phyloP scores from a whole-genome alignment of 2,888 invertebrate species.

The Polymixis flavicincta region DNA sequence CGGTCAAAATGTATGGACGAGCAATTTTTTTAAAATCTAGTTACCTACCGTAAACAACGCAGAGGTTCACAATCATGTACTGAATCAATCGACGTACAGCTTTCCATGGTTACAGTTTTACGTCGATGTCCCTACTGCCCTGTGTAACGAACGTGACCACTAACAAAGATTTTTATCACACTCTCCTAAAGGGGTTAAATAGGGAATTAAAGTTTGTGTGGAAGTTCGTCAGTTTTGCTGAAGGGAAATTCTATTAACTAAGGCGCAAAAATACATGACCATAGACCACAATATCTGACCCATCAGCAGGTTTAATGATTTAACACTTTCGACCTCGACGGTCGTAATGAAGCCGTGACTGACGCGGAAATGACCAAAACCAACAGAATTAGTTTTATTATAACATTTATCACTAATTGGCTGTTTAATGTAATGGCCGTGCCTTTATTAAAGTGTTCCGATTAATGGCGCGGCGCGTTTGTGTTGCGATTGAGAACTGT shows the following conservation, averaged over 20 bases:
- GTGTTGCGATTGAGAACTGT: conserved; percentile 35
- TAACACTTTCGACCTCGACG: conserved; percentile 46
- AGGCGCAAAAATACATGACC: not conserved
- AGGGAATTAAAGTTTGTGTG: not conserved
- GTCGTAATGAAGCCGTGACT: conserved; percentile 57
- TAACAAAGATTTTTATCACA: not conserved
- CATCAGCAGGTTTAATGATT: conserved; percentile 24
- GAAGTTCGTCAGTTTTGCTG: not conserved
- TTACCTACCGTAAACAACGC: too few relatives aligned
- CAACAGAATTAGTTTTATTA: conserved; percentile 64
- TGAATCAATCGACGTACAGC: too few relatives aligned
- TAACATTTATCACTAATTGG: conserved; percentile 62
- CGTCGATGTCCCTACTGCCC: too few relatives aligned
- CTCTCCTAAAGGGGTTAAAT: not conserved
- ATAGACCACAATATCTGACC: not conserved
- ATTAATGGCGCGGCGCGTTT: conserved; percentile 60
- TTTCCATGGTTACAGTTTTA: too few relatives aligned
- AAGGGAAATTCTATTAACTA: not conserved
- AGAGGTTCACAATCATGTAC: too few relatives aligned
- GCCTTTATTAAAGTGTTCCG: conserved; percentile 28
- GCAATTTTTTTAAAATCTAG: too few relatives aligned
- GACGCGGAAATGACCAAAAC: conserved; percentile 59
- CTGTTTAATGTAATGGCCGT: conserved; percentile 56
- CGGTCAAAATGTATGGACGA: too few relatives aligned
- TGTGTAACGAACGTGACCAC: not conserved